Percentiles rank a stretch among this genome's conserved stretches.
phyloP scores from a whole-genome alignment of 2,797 vertebrate genomes.

The Leuciscus waleckii region DNA sequence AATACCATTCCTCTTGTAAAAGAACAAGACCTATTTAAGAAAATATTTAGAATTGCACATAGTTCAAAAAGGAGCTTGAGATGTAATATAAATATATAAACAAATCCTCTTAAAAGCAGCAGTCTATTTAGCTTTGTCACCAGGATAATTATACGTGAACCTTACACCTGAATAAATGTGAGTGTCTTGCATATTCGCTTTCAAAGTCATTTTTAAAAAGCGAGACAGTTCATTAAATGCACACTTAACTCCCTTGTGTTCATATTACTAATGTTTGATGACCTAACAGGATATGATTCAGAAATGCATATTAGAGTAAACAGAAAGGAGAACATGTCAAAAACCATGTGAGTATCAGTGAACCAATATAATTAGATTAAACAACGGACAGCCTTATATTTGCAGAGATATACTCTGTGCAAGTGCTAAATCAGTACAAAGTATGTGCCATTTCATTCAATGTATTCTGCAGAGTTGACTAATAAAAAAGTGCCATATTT shows the following conservation, averaged over 20 bases:
- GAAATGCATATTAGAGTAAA: not conserved
- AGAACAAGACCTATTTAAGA: constrained; percentile 17
- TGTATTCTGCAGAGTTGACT: not conserved
- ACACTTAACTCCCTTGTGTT: constrained; percentile 14
- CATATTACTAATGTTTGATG: not conserved
- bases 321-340: not conserved
- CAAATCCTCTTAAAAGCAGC: constrained; percentile 16
- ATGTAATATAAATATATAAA: constrained; percentile 40
- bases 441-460: not conserved
- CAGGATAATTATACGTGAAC: not conserved
- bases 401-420: not conserved
- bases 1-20: not conserved
- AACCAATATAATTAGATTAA: not conserved
- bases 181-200: not conserved
- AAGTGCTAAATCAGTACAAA: not conserved
- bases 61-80: constrained; percentile 1
- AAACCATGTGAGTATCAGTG: not conserved
- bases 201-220: not conserved
- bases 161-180: not conserved
- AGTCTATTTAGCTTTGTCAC: constrained; percentile 33
- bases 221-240: not conserved
- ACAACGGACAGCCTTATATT: not conserved
- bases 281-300: not conserved
- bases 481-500: not conserved
- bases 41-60: constrained; percentile 35